Conservation (phyloP, 35 echinoderm and acorn worm genomes). For the Ophiothrix spiculata region DNA sequence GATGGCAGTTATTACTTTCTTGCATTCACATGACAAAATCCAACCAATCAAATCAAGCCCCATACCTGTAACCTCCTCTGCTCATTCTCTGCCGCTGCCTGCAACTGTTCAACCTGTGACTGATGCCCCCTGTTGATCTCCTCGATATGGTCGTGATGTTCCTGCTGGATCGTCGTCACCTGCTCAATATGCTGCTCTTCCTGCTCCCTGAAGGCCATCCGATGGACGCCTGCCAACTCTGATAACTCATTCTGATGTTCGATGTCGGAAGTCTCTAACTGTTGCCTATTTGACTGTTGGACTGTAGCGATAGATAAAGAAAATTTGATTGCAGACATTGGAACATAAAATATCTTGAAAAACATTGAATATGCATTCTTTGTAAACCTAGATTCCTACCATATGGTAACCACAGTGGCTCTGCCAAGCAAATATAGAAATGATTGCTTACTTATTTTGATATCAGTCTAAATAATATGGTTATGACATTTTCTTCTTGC, state of each 20-base stretch:
- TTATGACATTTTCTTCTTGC: too few species aligned
- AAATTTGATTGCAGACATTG: too few species aligned
- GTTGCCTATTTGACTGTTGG: not conserved
- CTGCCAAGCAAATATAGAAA: too few species aligned
- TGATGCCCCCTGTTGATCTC: constrained; percentile 45
- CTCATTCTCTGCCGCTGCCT: constrained; percentile 38
- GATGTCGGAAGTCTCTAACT: not conserved
- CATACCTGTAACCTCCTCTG: constrained; percentile 58
- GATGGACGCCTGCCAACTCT: constrained; percentile 32
- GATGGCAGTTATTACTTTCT: too few species aligned
- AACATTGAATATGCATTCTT: too few species aligned
- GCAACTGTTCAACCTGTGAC: constrained; percentile 31
- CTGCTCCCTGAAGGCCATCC: constrained; percentile 41
- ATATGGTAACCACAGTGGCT: too few species aligned
- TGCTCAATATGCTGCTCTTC: constrained; percentile 67
- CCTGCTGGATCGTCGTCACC: constrained; percentile 51
- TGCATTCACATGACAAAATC: too few species aligned
- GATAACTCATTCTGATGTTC: constrained; percentile 44
- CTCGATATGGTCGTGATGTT: constrained; percentile 52
- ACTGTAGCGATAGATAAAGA: not conserved
- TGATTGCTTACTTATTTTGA: too few species aligned
- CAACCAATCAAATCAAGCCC: too few species aligned
- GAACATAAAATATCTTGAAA: too few species aligned
- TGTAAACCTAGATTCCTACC: too few species aligned
- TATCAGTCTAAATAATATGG: too few species aligned